A percentile compares a stretch with the other conserved stretches of the same genome.
phyloP scores from a whole-genome alignment of 2,113 vertebrate genomes.

The Anhinga rufa region DNA sequence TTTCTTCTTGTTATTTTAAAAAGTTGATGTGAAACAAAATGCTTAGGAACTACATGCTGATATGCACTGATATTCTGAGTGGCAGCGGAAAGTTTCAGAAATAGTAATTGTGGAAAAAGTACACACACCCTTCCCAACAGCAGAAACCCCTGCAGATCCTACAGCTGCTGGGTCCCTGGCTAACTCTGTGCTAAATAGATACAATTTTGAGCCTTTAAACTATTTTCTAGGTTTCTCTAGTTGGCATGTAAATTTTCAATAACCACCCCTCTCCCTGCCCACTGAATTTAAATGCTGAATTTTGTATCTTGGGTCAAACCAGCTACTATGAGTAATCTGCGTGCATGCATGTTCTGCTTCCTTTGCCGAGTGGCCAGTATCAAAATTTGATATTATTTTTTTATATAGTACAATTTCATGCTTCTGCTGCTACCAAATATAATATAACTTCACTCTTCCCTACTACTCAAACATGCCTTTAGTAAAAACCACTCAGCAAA shows the following conservation, averaged over 20 bases:
- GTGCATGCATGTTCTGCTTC: neutral
- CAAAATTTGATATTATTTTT: neutral
- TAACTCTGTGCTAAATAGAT: neutral
- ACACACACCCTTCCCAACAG: neutral
- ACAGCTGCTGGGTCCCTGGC: neutral
- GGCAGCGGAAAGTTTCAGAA: neutral
- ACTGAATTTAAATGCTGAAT: neutral
- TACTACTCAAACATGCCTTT: neutral
- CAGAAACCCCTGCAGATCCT: neutral
- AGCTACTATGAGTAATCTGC: neutral
- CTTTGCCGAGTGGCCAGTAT: neutral
- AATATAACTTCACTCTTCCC: neutral
- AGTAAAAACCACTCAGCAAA: neutral
- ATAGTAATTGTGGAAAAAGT: neutral
- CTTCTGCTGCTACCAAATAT: neutral
- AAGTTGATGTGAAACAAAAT: neutral
- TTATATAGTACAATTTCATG: neutral
- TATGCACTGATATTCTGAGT: neutral
- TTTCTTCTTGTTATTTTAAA: neutral
- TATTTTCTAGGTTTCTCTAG: neutral
- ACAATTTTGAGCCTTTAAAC: neutral
- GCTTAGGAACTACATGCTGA: neutral
- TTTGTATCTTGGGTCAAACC: neutral
- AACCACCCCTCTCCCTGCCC: neutral
- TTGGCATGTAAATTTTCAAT: neutral